Evolutionary conservation across 2,113 vertebrate species (phyloP), one percentile per base, ranked within the genome.

Genomic region (Pseudorhombus dupliciocellatus): DNA sequence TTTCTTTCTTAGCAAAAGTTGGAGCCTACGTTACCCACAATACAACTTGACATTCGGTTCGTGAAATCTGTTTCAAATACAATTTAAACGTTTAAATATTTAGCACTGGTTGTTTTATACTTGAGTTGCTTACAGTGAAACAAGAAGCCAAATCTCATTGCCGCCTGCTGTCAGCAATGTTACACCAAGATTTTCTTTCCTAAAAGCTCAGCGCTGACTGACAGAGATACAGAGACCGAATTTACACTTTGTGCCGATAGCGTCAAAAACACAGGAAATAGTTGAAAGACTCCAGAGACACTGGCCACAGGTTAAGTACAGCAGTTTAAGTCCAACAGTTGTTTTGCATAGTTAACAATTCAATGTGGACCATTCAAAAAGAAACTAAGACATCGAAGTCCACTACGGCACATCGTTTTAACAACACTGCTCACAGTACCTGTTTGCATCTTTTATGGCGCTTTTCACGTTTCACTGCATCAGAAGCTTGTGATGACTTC

Each of bases 311-410:
- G 40, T 60, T 61, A 18, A 21, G 46, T 50, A n/a, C 7, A 77
- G 60, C 60, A 73, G 61, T 25, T 55, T 26, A 58, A 76, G 67
- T 60, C 46, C 55, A 63, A 57, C 51, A 52, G n/a, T 69, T 54
- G 50, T 59, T 77, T 77, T 90, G 83, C 84, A 84, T 84, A 88
- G 84, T 75, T 58, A n/a, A 70, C 26, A 10, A 34, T 28, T 79
- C 60, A 37, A 30, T 28, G 37, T 55, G 51, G 57, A 63, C 18
- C 12, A 54, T 34, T 44, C 44, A 62, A 37, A 68, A 7, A 60
- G 12, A 57, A 18, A 22, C 18, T 22, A 1, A 52, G 40, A 56
- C 12, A 56, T 52, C 42, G 4, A 68, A 42, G 5, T 79, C 55
- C 26, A 73, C 69, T 51, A 56, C 18, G 56, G 44, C 44, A 70